Evolutionary conservation across 2,888 invertebrate species (phyloP), one percentile per base, ranked within the genome.

Genomic region (Syrista parreyssii): DNA sequence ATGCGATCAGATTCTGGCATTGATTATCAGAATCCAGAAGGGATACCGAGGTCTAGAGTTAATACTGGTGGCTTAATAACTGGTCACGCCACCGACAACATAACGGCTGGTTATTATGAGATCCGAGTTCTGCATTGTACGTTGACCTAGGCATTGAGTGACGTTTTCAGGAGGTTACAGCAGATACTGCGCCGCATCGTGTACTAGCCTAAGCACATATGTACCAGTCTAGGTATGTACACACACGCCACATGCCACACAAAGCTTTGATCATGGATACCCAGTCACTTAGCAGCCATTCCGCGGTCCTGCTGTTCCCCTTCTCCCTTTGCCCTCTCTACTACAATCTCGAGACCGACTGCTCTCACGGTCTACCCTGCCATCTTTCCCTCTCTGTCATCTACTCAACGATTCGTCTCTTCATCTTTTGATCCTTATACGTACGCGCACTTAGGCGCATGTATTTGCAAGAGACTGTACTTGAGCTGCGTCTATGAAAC

Each of bases 71-170:
- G 9, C 55, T 55, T 55, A 55, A 55, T 55, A 9, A 55, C 55
- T 55, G 9, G 2, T 6, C 55, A 23, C 4, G 55, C 30, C 15
- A 30, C 74, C 35, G 35, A 23, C 74, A n/a, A n/a, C 33, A 4
- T 33, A 74, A 35, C 34, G 35, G 23, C 30, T 12, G 9, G 35
- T 74, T 34, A 74, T 74, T 35, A 74, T 34, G 11, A 35, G 35
- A 74, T 74, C 74, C 74, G 35, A 74, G 71, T 23, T 31, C 9
- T 12, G 2, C 12, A 23, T n/a, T 36, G 35, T 74, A 74, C 35
- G 74, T 74, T 74, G 74, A 74, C 74, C 74, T 74, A 35, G 74
- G 33, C 74, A 74, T 35, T 74, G 35, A 35, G 35, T 74, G 35
- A 6, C 74, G 35, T 23, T 74, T 74, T 1, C 55, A 55, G 55